phyloP scores from a whole-genome alignment of 2,888 invertebrate genomes.

The Synergus laeviventris region DNA sequence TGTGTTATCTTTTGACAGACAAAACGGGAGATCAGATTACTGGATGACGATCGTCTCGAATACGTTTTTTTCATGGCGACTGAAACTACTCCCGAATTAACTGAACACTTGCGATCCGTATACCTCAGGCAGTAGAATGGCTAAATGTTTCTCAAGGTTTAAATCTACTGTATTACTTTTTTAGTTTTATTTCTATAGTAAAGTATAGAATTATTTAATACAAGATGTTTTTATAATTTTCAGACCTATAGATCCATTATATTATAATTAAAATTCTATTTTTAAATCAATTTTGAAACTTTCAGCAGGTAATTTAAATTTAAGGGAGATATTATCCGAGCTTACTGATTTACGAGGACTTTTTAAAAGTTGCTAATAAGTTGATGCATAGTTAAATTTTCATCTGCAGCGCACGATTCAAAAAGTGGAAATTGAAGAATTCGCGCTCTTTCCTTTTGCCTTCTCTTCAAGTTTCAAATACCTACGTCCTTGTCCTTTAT shows the following conservation, averaged over 20 bases:
- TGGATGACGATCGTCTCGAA: constrained; percentile 69
- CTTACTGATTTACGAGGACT: not conserved
- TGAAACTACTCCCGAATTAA: constrained; percentile 76
- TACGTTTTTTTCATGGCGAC: constrained; percentile 79
- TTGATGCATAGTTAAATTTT: not conserved
- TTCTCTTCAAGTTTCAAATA: not conserved
- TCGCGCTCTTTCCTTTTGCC: not conserved
- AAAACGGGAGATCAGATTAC: constrained; percentile 73
- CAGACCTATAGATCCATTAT: not conserved
- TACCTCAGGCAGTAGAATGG: constrained; percentile 67
- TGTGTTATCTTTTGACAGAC: constrained; percentile 63
- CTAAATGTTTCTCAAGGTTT: constrained; percentile 7
- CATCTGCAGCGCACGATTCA: not conserved
- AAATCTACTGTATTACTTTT: constrained; percentile 11
- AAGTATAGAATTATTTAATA: not conserved
- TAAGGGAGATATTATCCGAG: not conserved
- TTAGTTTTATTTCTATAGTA: not conserved
- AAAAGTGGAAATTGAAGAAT: constrained; percentile 13
- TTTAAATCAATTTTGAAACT: not conserved
- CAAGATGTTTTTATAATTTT: not conserved
- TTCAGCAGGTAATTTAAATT: not conserved
- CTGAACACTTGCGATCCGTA: constrained; percentile 78
- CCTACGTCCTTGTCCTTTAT: constrained; percentile 20
- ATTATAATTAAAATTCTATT: not conserved
- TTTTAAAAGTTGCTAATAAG: not conserved